Conservation (phyloP, 2,113 vertebrate species). For the Loxodonta africana region DNA sequence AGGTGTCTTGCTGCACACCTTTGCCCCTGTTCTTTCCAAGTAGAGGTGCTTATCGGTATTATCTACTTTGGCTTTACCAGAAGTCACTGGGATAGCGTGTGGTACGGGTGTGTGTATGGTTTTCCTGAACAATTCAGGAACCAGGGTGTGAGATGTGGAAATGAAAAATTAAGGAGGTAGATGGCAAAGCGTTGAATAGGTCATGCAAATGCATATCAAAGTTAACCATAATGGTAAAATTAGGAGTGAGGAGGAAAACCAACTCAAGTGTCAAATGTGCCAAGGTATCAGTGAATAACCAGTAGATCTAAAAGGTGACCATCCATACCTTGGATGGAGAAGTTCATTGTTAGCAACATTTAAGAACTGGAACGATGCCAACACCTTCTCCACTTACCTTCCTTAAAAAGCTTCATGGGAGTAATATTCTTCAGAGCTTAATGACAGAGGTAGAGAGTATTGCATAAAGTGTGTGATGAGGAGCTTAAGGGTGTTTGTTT, state of each 20-base stretch:
- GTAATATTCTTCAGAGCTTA: background rate
- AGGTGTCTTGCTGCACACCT: background rate
- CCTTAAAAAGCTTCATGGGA: background rate
- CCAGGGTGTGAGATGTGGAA: conserved; percentile 24
- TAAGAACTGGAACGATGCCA: background rate
- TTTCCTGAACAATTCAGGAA: conserved; percentile 22
- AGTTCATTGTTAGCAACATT: background rate
- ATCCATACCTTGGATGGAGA: background rate
- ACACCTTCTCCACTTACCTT: background rate
- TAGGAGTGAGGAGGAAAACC: background rate
- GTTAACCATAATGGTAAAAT: conserved; percentile 22
- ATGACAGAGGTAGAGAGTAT: background rate
- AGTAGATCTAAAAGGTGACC: background rate
- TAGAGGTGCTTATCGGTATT: background rate
- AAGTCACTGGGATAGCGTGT: background rate
- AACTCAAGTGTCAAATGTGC: background rate
- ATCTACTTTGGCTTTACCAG: background rate
- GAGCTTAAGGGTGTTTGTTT: background rate
- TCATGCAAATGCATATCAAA: conserved; percentile 11
- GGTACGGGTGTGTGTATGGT: background rate
- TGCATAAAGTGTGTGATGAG: background rate
- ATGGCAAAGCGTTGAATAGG: background rate
- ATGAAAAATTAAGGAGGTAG: conserved; percentile 29
- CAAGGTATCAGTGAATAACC: background rate
- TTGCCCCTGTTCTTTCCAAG: background rate